Evolutionary conservation across 92 coral and sea anemone genomes (phyloP), one percentile per base, ranked within the genome.

Genomic region (Hydrozoanthus gracilis): DNA sequence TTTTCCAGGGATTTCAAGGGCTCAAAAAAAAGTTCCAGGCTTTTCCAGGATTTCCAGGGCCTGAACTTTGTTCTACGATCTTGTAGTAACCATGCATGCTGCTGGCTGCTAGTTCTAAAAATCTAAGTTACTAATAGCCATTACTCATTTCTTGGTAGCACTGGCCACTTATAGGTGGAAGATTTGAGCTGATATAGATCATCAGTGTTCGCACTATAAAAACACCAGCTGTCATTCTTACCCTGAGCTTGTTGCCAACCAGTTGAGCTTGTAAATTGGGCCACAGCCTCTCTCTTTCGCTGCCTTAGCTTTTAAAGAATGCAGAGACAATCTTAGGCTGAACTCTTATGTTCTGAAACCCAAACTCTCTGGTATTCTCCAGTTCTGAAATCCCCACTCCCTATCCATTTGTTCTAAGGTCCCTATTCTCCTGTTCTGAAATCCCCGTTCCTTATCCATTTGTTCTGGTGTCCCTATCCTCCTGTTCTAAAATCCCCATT

Each of bases 211-310:
- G 39, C 39, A 27, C 39, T 27, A 2, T 27, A 27, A 27, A 27
- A 27, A 27, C 39, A 27, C 39, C 39, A 27, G 39, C 39, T 27
- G 39, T 27, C 39, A 35, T 49, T 48, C 92, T 88, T 89, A 94
- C 98, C 98, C 98, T 4, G 98, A 92, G 69, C 91, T 86, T 45
- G 93, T 79, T 73, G 91, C 91, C 14, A 94, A 27, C 98, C 98
- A 94, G 64, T 92, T 89, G 17, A 91, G 89, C 76, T 94, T 91
- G 66, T 87, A 90, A 83, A 94, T 88, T 16, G 98, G 90, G 15
- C 92, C 94, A 90, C 94, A 94, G 5, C 94, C 94, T 87, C 95
- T 90, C 45, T 83, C 95, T 76, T 89, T 94, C 54, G 89, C 92
- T 51, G 95, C 78, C 82, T 90, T 92, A 4, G 83, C 98, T 94